Evolutionary conservation across 1,140 invertebrate species (phyloP).

Genomic region (Plectus sambesii): DNA sequence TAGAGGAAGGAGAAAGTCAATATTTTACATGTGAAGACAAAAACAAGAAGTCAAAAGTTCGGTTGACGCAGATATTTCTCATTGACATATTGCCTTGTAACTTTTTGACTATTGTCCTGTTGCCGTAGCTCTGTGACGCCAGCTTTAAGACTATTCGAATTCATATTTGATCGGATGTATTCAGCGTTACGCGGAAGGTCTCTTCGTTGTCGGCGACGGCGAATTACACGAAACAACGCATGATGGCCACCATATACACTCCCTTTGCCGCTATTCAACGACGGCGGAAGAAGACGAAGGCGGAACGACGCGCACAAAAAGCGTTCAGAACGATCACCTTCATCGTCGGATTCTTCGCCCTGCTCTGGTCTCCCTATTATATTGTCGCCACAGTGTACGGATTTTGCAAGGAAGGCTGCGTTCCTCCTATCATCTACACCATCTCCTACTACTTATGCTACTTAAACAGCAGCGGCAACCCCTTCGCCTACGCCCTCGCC

Average conservation of each 20-base stretch:
- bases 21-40: too few species aligned
- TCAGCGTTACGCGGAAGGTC: conserved; percentile 3
- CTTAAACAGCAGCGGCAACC: conserved; percentile 94
- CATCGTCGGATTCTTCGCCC: conserved; percentile 43
- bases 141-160: too few species aligned
- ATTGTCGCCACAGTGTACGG: conserved; percentile 44
- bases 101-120: too few species aligned
- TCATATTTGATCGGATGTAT: too few species aligned
- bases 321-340: conserved; percentile 43
- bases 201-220: conserved; percentile 12
- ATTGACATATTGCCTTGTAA: too few species aligned
- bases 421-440: conserved; percentile 39
- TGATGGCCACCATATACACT: conserved; percentile 35
- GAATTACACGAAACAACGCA: conserved; percentile 22
- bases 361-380: conserved; percentile 45
- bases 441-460: conserved; percentile 89
- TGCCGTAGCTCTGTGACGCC: too few species aligned
- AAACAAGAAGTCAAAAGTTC: too few species aligned
- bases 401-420: conserved; percentile 43
- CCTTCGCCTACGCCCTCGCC: conserved; percentile 94
- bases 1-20: too few species aligned
- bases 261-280: conserved; percentile 37
- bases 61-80: too few species aligned
- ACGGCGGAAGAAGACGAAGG: conserved; percentile 39
- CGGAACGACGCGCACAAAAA: conserved; percentile 42